Conservation (phyloP, 2,888 invertebrate genomes). For the Liodrosophila aerea region DNA sequence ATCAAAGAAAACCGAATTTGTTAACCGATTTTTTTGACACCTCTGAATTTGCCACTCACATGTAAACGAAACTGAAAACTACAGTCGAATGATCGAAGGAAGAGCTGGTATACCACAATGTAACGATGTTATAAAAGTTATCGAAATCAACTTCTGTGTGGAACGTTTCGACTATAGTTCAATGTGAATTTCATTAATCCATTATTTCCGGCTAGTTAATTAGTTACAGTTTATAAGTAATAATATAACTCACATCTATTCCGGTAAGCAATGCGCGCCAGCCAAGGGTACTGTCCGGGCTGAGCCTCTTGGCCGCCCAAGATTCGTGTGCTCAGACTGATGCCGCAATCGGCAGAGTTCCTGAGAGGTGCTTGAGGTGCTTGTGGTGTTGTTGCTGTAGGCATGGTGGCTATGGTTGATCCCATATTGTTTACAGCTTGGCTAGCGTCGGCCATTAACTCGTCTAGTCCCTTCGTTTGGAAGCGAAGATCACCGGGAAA, state of each 20-base stretch:
- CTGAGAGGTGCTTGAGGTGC: not conserved
- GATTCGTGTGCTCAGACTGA: slow-evolving; percentile 80
- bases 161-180: too few species aligned
- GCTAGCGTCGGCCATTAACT: slow-evolving; percentile 11
- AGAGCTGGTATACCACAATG: too few species aligned
- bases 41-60: too few species aligned
- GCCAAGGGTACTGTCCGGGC: slow-evolving; percentile 85
- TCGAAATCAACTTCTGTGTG: too few species aligned
- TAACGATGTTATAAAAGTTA: too few species aligned
- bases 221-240: not conserved
- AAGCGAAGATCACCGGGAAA: slow-evolving; percentile 73
- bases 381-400: not conserved
- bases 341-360: slow-evolving; percentile 69
- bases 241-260: slow-evolving; percentile 80
- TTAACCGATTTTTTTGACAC: too few species aligned
- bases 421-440: not conserved
- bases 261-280: slow-evolving; percentile 83
- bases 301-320: slow-evolving; percentile 83
- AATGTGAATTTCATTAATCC: too few species aligned
- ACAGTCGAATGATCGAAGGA: too few species aligned
- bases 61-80: too few species aligned
- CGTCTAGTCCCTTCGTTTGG: slow-evolving; percentile 18
- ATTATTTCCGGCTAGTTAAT: too few species aligned
- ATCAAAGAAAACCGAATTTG: too few species aligned
- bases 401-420: too few species aligned